These are phyloP conservation scores for Gymnarchus niloticus DNA, from an alignment of 2,113 vertebrate species.

Conservation along the genomic window DNA sequence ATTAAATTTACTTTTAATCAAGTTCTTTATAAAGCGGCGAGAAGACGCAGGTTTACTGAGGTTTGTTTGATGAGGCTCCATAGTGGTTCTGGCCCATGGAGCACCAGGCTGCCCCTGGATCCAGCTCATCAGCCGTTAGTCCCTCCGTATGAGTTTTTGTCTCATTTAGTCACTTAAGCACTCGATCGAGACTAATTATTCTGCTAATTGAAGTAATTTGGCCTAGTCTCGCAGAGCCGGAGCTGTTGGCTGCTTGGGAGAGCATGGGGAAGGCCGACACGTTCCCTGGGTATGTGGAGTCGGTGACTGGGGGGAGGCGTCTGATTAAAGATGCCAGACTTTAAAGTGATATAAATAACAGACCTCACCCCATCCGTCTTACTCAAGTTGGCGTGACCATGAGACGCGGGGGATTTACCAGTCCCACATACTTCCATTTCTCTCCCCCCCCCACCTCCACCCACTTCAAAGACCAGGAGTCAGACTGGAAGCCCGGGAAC, in stretches of 20 bases:
- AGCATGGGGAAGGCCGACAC: neutral
- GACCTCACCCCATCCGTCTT: slow-evolving; percentile 41
- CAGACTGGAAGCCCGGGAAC: slow-evolving; percentile 53
- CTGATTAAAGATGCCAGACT: slow-evolving; percentile 15
- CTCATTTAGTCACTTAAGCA: neutral
- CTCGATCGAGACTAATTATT: slow-evolving; percentile 9
- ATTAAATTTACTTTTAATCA: slow-evolving; percentile 11
- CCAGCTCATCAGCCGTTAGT: neutral
- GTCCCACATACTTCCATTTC: slow-evolving; percentile 56
- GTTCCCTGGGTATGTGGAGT: neutral
- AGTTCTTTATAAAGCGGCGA: neutral
- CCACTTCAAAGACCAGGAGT: slow-evolving; percentile 74
- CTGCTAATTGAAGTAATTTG: slow-evolving; percentile 16
- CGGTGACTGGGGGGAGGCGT: no score
- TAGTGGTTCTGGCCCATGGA: neutral
- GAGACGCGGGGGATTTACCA: slow-evolving; percentile 56
- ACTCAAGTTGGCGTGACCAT: slow-evolving; percentile 32
- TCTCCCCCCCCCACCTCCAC: slow-evolving; percentile 51
- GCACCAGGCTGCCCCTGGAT: neutral
- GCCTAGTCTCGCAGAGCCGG: neutral
- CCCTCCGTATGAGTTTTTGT: neutral
- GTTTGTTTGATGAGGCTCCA: neutral
- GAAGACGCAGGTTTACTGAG: neutral
- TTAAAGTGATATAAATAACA: slow-evolving; percentile 22
- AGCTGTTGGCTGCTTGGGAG: neutral